These are phyloP conservation scores for Tenodera sinensis DNA, from an alignment of 2,888 invertebrate genomes.

Conservation along the genomic window DNA sequence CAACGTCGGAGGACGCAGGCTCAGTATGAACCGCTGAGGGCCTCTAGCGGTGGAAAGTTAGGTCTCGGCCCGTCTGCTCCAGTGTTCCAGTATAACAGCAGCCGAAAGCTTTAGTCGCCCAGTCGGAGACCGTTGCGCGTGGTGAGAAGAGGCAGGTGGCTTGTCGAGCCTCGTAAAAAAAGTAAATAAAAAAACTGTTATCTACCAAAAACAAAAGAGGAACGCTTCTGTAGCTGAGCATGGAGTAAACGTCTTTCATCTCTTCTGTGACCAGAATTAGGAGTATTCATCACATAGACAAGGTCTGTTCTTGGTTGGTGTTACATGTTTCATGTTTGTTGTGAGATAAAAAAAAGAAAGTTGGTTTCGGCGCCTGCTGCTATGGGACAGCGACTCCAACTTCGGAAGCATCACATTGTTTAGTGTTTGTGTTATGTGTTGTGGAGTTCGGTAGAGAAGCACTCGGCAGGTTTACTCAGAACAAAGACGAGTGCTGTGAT, in stretches of 20 bases:
- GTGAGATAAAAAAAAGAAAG: not conserved
- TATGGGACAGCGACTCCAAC: not conserved
- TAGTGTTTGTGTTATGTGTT: conserved; percentile 2
- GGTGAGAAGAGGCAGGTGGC: not conserved
- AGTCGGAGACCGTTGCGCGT: not conserved
- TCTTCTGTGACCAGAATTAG: not conserved
- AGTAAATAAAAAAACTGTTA: not conserved
- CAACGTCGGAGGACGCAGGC: conserved; percentile 8
- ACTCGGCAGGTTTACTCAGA: not conserved
- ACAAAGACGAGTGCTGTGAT: not conserved
- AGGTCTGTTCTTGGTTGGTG: not conserved
- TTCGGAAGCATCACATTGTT: not conserved
- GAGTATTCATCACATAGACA: not conserved
- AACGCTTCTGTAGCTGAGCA: not conserved
- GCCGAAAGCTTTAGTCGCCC: not conserved
- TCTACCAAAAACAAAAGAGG: not conserved
- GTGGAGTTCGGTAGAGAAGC: not conserved
- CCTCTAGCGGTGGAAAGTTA: not conserved
- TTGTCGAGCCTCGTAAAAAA: not conserved
- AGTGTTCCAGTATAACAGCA: conserved; percentile 8
- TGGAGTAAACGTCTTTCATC: not conserved
- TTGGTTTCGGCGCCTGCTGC: not conserved
- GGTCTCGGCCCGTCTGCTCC: not conserved
- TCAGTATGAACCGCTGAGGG: conserved; percentile 8
- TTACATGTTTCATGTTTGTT: not conserved